A percentile compares a stretch with the other conserved stretches of the same genome.
These are phyloP conservation scores for Bufotes viridis DNA, from an alignment of 2,797 vertebrate genomes.

Conservation along the genomic window DNA sequence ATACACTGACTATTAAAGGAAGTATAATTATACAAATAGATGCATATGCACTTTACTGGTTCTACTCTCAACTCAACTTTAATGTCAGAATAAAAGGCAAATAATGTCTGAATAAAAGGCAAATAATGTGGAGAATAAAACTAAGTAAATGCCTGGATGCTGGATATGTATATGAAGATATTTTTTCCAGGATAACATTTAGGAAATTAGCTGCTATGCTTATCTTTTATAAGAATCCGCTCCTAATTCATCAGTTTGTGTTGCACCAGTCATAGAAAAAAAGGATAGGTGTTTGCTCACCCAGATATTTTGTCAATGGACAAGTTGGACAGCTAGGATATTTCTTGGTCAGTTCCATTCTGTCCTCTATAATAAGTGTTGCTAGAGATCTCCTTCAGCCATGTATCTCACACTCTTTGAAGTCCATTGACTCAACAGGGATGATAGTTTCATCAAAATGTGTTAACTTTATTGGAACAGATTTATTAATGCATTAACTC, in stretches of 20 bases:
- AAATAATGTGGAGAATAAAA: neutral
- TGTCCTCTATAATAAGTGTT: neutral
- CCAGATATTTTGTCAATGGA: neutral
- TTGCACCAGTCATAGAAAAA: neutral
- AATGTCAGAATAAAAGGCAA: neutral
- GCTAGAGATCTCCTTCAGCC: neutral
- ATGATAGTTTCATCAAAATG: neutral
- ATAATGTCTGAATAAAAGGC: neutral
- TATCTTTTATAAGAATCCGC: neutral
- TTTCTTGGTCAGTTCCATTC: neutral
- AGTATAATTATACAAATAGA: conserved; percentile 8
- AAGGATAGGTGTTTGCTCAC: neutral
- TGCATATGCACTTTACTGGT: neutral
- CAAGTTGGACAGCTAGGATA: neutral
- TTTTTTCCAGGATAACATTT: neutral
- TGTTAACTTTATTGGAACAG: neutral
- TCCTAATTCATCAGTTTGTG: neutral
- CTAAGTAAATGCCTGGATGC: neutral
- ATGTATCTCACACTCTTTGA: neutral
- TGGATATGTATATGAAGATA: neutral
- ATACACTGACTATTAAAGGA: neutral
- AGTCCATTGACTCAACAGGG: neutral
- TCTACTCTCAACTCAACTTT: neutral
- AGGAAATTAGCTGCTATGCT: neutral
- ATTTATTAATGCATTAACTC: too few relatives aligned